Percentiles rank a stretch among this genome's conserved stretches.
Evolutionary conservation across 2,888 invertebrate species (phyloP).

Genomic region (Acanthosoma haemorrhoidale): DNA sequence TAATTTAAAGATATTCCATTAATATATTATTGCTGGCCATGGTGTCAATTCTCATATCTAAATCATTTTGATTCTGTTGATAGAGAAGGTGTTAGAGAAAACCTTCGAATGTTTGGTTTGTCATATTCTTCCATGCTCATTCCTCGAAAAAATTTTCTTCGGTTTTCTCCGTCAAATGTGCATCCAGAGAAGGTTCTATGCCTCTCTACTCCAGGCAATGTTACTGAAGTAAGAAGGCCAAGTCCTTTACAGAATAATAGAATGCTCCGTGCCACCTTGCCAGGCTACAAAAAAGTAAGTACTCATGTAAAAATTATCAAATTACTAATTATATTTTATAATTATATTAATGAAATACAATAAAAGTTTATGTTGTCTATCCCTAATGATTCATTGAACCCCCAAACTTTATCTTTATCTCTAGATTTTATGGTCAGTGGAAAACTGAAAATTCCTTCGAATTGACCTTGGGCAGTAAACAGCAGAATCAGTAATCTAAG

Average conservation of each 20-base stretch:
- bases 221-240: constrained; percentile 72
- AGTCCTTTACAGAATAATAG: constrained; percentile 85
- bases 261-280: constrained; percentile 78
- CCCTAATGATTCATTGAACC: too few relatives aligned
- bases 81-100: constrained; percentile 52
- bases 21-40: too few relatives aligned
- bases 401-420: too few relatives aligned
- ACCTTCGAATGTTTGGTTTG: constrained; percentile 68
- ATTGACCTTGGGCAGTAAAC: too few relatives aligned
- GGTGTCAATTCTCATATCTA: too few relatives aligned
- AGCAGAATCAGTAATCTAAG: too few relatives aligned
- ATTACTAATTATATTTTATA: too few relatives aligned
- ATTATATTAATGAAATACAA: too few relatives aligned
- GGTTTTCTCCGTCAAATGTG: constrained; percentile 50
- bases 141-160: constrained; percentile 52
- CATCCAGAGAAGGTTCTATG: constrained; percentile 58
- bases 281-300: constrained; percentile 57
- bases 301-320: background rate
- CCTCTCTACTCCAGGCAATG: constrained; percentile 73
- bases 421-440: too few relatives aligned
- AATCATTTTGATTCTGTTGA: constrained; percentile 3
- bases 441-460: too few relatives aligned
- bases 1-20: too few relatives aligned
- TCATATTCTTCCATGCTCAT: constrained; percentile 82
- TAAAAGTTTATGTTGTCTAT: too few relatives aligned